phyloP scores from a whole-genome alignment of 2,113 vertebrate genomes.

The Periophthalmus modestus region DNA sequence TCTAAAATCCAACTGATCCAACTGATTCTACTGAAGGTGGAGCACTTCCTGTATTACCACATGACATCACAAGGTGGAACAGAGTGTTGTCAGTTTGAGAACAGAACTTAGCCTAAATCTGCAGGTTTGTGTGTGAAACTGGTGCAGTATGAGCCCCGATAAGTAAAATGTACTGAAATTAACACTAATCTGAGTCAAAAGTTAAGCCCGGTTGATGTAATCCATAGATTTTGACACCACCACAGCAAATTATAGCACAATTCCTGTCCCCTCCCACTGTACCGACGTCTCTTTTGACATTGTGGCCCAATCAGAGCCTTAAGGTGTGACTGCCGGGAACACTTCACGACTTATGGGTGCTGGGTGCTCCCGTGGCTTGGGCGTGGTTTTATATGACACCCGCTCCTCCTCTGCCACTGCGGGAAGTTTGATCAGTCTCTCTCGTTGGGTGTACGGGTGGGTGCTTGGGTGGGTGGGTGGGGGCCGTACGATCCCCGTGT shows the following conservation, averaged over 20 bases:
- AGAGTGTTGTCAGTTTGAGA: too few species aligned
- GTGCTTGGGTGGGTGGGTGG: slow-evolving; percentile 77
- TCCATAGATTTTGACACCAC: not conserved
- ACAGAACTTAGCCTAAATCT: too few species aligned
- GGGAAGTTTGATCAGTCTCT: slow-evolving; percentile 79
- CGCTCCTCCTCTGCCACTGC: slow-evolving; percentile 53
- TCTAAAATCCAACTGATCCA: too few species aligned
- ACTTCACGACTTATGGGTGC: not conserved
- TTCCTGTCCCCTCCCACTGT: not conserved
- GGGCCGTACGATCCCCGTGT: slow-evolving; percentile 84
- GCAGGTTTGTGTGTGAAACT: too few species aligned
- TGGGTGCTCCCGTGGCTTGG: slow-evolving; percentile 25
- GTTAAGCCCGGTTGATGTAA: too few species aligned
- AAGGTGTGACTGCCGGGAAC: slow-evolving; percentile 43
- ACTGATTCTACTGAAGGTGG: too few species aligned
- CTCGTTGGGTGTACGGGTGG: slow-evolving; percentile 58
- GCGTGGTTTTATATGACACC: slow-evolving; percentile 57
- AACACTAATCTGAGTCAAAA: too few species aligned
- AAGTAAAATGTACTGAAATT: too few species aligned
- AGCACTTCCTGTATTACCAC: too few species aligned
- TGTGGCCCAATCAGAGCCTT: slow-evolving; percentile 36
- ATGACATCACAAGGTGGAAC: too few species aligned
- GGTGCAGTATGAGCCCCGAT: too few species aligned
- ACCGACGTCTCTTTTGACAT: not conserved
- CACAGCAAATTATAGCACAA: not conserved